Percentiles rank a stretch among this genome's conserved stretches.
Evolutionary conservation across 2,888 invertebrate species (phyloP).

Genomic region (Napeogenes sylphis): DNA sequence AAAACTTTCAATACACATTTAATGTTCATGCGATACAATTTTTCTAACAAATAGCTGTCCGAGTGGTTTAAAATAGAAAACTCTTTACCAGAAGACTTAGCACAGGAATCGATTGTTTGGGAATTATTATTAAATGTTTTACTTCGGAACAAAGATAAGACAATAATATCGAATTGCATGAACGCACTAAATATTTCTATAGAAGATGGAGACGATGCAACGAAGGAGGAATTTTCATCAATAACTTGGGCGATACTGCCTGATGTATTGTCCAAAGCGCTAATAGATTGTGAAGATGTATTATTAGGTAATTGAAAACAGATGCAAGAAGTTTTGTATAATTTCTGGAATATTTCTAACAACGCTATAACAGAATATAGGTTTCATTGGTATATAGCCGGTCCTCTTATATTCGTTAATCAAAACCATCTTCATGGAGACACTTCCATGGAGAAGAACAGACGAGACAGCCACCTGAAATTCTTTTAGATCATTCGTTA

Average conservation of each 20-base stretch:
- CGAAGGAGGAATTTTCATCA: slow-evolving; percentile 48
- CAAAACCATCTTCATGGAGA: too few relatives aligned
- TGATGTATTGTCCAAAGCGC: slow-evolving; percentile 50
- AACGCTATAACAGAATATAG: too few relatives aligned
- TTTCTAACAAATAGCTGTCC: slow-evolving; percentile 45
- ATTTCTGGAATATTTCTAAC: too few relatives aligned
- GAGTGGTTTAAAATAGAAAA: slow-evolving; percentile 65
- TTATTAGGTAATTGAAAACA: slow-evolving; percentile 45
- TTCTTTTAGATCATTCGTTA: too few relatives aligned
- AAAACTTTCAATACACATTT: too few relatives aligned
- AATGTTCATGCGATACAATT: not conserved
- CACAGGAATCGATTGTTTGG: slow-evolving; percentile 54
- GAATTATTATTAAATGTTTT: slow-evolving; percentile 59
- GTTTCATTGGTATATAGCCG: too few relatives aligned
- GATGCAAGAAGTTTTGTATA: too few relatives aligned
- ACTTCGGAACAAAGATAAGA: slow-evolving; percentile 42
- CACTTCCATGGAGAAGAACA: too few relatives aligned
- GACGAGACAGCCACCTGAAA: too few relatives aligned
- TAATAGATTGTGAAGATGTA: slow-evolving; percentile 51
- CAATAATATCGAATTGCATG: slow-evolving; percentile 50
- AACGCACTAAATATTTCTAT: slow-evolving; percentile 50
- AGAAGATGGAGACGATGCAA: slow-evolving; percentile 47
- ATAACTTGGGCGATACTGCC: slow-evolving; percentile 60
- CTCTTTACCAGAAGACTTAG: slow-evolving; percentile 55
- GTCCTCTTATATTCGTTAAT: too few relatives aligned